Percentiles rank a stretch among this genome's conserved stretches.
phyloP scores from a whole-genome alignment of 2,113 vertebrate genomes.

The Silurus meridionalis region DNA sequence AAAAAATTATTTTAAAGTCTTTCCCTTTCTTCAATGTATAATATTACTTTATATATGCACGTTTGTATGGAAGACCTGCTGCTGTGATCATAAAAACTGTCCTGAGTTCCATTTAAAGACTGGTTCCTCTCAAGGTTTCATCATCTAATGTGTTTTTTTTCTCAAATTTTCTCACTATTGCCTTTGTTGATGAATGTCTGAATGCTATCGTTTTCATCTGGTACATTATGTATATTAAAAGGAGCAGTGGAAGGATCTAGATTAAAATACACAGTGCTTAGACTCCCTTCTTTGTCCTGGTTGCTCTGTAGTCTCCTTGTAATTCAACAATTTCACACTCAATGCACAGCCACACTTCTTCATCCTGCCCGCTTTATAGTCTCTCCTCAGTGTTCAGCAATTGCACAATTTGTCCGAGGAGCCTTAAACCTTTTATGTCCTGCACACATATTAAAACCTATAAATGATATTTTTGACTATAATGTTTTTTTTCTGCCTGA shows the following conservation, averaged over 20 bases:
- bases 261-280: background rate
- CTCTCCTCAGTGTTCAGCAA: background rate
- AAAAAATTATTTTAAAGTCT: background rate
- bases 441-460: background rate
- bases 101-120: background rate
- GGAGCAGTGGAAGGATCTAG: background rate
- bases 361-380: background rate
- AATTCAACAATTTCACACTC: slow-evolving; percentile 11
- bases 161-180: too few species aligned
- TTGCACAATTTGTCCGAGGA: background rate
- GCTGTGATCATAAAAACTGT: background rate
- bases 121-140: background rate
- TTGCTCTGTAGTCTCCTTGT: background rate
- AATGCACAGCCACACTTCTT: background rate
- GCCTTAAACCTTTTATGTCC: background rate
- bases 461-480: background rate
- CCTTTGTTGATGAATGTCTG: background rate
- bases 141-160: background rate
- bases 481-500: slow-evolving; percentile 53
- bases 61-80: background rate
- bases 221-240: background rate
- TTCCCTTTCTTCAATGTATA: background rate
- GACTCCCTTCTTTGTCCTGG: background rate
- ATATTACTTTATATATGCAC: background rate
- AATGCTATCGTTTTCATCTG: background rate